Base-by-base conservation (phyloP, 2,113 vertebrate genomes). In the Istiophorus platypterus region DNA sequence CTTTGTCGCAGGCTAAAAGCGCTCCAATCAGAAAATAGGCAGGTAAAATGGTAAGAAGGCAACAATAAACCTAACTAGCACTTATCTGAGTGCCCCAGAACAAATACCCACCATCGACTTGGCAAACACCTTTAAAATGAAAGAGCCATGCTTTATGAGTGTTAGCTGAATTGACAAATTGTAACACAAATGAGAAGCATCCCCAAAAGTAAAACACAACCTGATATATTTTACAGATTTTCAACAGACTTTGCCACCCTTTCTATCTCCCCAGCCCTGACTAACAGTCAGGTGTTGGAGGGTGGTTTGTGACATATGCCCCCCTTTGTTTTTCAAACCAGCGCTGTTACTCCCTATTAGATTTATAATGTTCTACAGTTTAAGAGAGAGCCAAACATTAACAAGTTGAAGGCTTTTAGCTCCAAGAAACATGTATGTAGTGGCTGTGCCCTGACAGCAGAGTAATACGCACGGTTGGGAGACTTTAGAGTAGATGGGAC, bases 101-200 rank as follows among this genome's bases (percentile, higher is more conserved):
- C 83, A 91, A 91, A 91, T 62, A 88, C 37, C 75, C 70, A 66
- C 31, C 81, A 61, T 80, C 64, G 11, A 66, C 85, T 90, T 87
- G 87, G 88, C 85, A 81, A 78, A 86, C 82, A 83, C 75, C 83
- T 78, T 72, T 59, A 58, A 59, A 54, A 63, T 82, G 74, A 76
- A 72, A 62, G 78, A 89, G 80, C 68, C 15, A 2, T 70, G 69
- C 85, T 88, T 88, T 87, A 88, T 70, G 85, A 85, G 87, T 74
- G 67, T 93, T 89, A 85, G 82, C 80, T 75, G 88, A 93, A 94
- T 93, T 91, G 93, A 90, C 89, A 89, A 89, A 91, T 88, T 84
- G 74, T 77, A 85, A 83, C 18, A 75, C 83, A 89, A 88, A 88
- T n/a, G 22, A 85, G 76, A 82, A 90, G 84, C 85, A 88, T 72